phyloP scores from a whole-genome alignment of 53 echinoderm and acorn worm genomes.

The Holothuria leucospilota region DNA sequence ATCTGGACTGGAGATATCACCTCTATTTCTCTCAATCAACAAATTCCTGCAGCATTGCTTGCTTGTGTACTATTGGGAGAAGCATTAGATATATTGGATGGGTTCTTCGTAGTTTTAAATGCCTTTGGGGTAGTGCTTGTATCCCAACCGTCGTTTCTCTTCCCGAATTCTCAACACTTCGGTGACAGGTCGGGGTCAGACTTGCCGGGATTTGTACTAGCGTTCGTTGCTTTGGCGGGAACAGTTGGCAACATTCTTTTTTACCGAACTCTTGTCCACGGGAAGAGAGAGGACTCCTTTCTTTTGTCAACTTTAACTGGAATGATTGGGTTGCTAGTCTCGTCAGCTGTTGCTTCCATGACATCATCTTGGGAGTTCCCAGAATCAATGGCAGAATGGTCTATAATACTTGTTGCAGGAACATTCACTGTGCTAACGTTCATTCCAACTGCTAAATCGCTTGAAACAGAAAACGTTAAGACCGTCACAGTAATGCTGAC shows the following conservation, averaged over 20 bases:
- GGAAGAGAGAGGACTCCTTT: not conserved
- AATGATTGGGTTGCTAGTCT: not conserved
- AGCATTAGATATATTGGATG: not conserved
- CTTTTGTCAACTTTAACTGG: slow-evolving; percentile 9
- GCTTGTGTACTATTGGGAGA: slow-evolving; percentile 16
- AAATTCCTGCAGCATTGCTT: not conserved
- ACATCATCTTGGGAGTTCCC: not conserved
- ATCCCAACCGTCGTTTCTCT: slow-evolving; percentile 20
- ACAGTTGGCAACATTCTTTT: not conserved
- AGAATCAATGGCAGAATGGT: not conserved
- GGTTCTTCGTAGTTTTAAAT: not conserved
- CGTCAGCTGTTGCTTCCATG: not conserved
- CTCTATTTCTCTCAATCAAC: not conserved
- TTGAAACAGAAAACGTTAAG: not conserved
- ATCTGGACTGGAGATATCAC: slow-evolving; percentile 6
- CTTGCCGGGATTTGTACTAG: not conserved
- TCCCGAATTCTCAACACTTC: not conserved
- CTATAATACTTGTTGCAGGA: not conserved
- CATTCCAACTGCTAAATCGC: not conserved
- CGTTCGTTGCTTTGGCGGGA: not conserved
- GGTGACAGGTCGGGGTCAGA: not conserved
- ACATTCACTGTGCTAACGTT: not conserved
- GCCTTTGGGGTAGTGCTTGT: not conserved
- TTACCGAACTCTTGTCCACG: not conserved
- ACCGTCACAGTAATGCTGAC: slow-evolving; percentile 20